These are phyloP conservation scores for Troglohyphantes excavatus DNA, from an alignment of 2,888 invertebrate species.

Conservation along the genomic window DNA sequence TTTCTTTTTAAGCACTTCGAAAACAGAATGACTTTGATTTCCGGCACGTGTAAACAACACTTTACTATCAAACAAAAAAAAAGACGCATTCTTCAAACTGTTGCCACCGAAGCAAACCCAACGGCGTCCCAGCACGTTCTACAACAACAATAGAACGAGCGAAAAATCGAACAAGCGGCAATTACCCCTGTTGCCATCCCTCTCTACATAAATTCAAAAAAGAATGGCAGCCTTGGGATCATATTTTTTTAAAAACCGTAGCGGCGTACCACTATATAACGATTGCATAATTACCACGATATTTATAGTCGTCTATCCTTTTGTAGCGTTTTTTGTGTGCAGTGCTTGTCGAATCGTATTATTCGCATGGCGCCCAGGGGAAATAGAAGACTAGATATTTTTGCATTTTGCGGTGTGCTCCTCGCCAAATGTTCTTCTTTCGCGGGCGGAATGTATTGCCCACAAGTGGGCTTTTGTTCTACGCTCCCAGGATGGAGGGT, in stretches of 20 bases:
- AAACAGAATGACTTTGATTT: too few species aligned
- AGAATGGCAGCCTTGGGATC: slow-evolving; percentile 75
- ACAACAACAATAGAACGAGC: slow-evolving; percentile 49
- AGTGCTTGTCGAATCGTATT: slow-evolving; percentile 63
- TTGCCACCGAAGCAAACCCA: slow-evolving; percentile 53
- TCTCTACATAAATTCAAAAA: slow-evolving; percentile 73
- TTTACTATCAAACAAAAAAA: slow-evolving; percentile 24
- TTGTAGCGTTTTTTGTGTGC: slow-evolving; percentile 26
- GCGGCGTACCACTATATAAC: slow-evolving; percentile 42
- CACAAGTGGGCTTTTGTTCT: slow-evolving; percentile 50
- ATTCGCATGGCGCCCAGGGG: slow-evolving; percentile 64
- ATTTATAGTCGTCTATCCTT: slow-evolving; percentile 61
- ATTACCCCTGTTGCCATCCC: slow-evolving; percentile 65
- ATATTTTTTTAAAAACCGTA: slow-evolving; percentile 54
- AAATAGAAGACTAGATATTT: slow-evolving; percentile 53
- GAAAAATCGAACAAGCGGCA: slow-evolving; percentile 51
- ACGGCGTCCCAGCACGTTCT: slow-evolving; percentile 50
- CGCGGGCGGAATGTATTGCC: slow-evolving; percentile 46
- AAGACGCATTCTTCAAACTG: slow-evolving; percentile 56
- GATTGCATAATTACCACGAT: slow-evolving; percentile 75
- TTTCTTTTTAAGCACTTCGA: too few species aligned
- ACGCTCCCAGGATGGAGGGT: slow-evolving; percentile 1
- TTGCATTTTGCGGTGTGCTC: slow-evolving; percentile 56
- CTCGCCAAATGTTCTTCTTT: slow-evolving; percentile 16
- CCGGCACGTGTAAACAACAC: neutral